phyloP scores from a whole-genome alignment of 1,140 invertebrate genomes.

The Xylocopa sonorina region DNA sequence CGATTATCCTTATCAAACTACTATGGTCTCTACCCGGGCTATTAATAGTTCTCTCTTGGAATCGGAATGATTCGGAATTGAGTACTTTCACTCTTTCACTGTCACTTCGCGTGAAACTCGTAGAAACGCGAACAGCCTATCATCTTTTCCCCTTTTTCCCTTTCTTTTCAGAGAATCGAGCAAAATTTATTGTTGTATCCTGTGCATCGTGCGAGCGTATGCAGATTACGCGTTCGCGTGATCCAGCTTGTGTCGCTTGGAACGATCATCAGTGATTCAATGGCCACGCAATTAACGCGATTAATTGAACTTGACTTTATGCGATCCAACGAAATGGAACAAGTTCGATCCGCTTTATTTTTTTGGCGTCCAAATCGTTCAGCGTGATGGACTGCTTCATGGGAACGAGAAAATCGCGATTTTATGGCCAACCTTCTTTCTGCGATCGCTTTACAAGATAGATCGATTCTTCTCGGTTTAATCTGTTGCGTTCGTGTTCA shows the following conservation, averaged over 20 bases:
- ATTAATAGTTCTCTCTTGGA: conserved; percentile 67
- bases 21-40: conserved; percentile 51
- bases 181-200: background rate
- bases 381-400: background rate
- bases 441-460: background rate
- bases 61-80: conserved; percentile 72
- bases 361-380: no score
- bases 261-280: conserved; percentile 22
- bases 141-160: conserved; percentile 42
- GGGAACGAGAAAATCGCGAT: conserved; percentile 33
- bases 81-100: no score
- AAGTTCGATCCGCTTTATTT: background rate
- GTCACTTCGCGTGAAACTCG: conserved; percentile 71
- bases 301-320: conserved; percentile 46
- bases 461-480: background rate
- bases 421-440: background rate
- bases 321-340: background rate
- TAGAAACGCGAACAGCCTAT: conserved; percentile 66
- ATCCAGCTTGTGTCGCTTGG: conserved; percentile 33
- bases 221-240: conserved; percentile 51
- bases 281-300: conserved; percentile 52
- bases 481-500: background rate
- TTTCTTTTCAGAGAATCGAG: conserved; percentile 1
- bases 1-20: conserved; percentile 52
- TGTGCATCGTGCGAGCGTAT: conserved; percentile 7